Base-by-base conservation (phyloP, 1,140 invertebrate genomes). In the Trachymyrmex septentrionalis region DNA sequence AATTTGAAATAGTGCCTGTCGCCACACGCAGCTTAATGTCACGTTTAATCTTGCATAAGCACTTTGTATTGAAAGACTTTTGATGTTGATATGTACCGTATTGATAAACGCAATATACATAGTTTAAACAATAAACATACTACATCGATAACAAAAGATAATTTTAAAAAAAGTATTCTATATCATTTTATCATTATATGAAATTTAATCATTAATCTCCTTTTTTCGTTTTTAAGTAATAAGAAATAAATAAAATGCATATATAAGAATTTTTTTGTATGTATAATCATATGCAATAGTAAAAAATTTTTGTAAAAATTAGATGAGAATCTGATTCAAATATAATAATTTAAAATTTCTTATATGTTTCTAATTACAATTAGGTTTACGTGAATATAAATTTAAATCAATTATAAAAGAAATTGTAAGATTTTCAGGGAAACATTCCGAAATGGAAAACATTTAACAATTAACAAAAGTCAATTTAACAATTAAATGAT, bases 11-110 rank as follows among this genome's bases (percentile, higher is more conserved):
- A 72, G 0, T 14, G 24, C 61, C 14, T 57, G 30, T 59, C 34
- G 48, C 21, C n/a, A 44, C n/a, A 30, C 14, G 4, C 19, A 12
- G n/a, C 3, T 55, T 38, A 71, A 82, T 82, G 72, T 48, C 80
- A 57, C 6, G 24, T 48, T 67, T 59, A 21, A 59, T 81, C 78
- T 72, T 81, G 50, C 53, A 81, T 82, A 73, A 82, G 67, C 38
- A 6, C 0, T 59, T 82, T 24, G 12, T 30, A 59, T 59, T n/a
- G 38, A 61, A 2, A 55, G 67, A 30, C 38, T 72, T 72, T 12
- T 59, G 67, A 73, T 82, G 72, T 12, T 72, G 53, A 73, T 82
- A 82, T 73, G 21, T 48, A 44, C 5, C 14, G 14, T 57, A 72
- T 71, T 53, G 66, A 44, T 21, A 81, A 71, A 72, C 19, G 19